Percentiles rank a stretch among this genome's conserved stretches.
Conservation (phyloP, 2,888 invertebrate species). For the Ametastegia equiseti region DNA sequence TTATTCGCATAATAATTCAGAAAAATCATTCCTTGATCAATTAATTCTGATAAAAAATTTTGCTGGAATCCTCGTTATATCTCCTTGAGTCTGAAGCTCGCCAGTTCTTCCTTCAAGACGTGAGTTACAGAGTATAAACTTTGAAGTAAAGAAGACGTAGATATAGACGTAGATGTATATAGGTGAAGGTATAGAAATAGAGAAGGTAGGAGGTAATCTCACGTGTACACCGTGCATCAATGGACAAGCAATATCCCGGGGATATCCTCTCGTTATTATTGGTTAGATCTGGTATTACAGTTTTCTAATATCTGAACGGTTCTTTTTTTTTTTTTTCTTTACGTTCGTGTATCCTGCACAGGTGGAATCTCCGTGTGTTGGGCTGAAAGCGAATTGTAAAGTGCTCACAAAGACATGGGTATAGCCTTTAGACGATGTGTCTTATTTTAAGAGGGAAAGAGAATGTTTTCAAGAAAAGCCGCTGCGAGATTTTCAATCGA, state of each 20-base stretch:
- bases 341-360: background rate
- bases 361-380: too few relatives aligned
- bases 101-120: background rate
- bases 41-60: background rate
- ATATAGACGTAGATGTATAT: too few relatives aligned
- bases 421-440: background rate
- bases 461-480: background rate
- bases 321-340: background rate
- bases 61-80: background rate
- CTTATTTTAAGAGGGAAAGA: background rate
- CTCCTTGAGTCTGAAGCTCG: background rate
- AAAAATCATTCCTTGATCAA: background rate
- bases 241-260: conserved; percentile 45
- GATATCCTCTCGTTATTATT: conserved; percentile 37
- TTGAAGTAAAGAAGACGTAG: background rate
- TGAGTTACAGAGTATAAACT: background rate
- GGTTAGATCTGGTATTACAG: conserved; percentile 30
- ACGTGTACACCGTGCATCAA: conserved; percentile 37
- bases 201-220: conserved; percentile 7
- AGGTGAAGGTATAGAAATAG: background rate
- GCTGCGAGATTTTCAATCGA: background rate
- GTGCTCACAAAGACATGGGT: background rate
- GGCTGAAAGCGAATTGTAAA: too few relatives aligned
- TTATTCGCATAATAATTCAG: background rate
- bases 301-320: conserved; percentile 39